Evolutionary conservation across 2,113 vertebrate species (phyloP).

Genomic region (Spea multiplicata): DNA sequence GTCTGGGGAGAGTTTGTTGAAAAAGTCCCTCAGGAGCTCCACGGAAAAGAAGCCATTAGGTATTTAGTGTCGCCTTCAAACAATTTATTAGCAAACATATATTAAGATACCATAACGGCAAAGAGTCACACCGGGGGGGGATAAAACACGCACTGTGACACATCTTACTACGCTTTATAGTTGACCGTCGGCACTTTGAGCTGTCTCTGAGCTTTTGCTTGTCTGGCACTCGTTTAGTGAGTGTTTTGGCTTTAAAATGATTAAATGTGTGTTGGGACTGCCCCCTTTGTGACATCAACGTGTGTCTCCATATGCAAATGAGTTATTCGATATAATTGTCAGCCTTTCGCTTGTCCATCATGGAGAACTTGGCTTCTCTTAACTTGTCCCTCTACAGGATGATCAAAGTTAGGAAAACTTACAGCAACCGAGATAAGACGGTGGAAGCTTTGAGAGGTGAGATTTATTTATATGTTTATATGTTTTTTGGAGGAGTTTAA

Average conservation of each 20-base stretch:
- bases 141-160: too few species aligned
- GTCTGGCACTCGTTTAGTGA: too few species aligned
- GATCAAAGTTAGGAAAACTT: conserved; percentile 76
- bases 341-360: too few species aligned
- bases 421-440: conserved; percentile 67
- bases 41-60: conserved; percentile 87
- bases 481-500: not conserved
- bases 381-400: conserved; percentile 64
- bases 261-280: not conserved
- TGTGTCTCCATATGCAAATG: not conserved
- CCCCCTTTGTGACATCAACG: not conserved
- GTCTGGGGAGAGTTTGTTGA: conserved; percentile 60
- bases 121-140: too few species aligned
- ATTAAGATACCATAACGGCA: too few species aligned
- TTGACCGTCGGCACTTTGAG: too few species aligned
- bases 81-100: too few species aligned
- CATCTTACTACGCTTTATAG: too few species aligned
- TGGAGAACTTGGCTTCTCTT: too few species aligned
- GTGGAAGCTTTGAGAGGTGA: conserved; percentile 81
- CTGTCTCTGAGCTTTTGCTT: too few species aligned
- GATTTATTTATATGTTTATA: conserved; percentile 3
- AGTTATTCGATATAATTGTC: not conserved
- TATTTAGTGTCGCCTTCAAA: conserved; percentile 49
- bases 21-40: conserved; percentile 72
- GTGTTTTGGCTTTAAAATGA: too few species aligned